Evolutionary conservation across 1,140 invertebrate species (phyloP), one percentile per base, ranked within the genome.

Genomic region (Monomorium pharaonis): DNA sequence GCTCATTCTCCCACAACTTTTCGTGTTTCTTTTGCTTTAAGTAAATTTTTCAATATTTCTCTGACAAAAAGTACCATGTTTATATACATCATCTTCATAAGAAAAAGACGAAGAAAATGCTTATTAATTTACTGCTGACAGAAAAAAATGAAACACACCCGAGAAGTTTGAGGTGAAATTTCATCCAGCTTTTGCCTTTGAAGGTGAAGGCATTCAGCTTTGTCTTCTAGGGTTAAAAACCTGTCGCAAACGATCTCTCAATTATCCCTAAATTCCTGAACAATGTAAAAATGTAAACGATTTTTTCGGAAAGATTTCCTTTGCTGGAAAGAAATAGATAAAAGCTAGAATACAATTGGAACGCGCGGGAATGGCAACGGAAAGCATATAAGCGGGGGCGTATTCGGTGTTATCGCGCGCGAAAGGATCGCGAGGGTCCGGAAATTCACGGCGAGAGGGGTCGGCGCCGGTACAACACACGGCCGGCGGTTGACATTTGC

Each of bases 401-500:
- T 49, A 49, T 51, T 49, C 37, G 27, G 33, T 65, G 44, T 67
- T 51, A 51, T 80, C 62, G 44, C 60, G 12, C 56, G 37, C 24
- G 37, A 63, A 63, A 77, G 42, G 58, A 63, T 63, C 42, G 10
- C 16, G 37, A 5, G 24, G 62, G 30, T 16, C 27, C 44, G 77
- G 33, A 56, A 56, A 80, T 80, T 67, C 44, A 54, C 77, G 21
- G 16, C 24, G 51, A 56, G 24, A 3, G 24, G 47, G 21, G 56
- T 63, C 74, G 21, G 47, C 21, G 51, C 47, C 44, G 69, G 74
- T 24, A 54, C 67, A 18, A 37, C 47, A n/a, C n/a, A n/a, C n/a
- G n/a, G n/a, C n/a, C n/a, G 51, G 30, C 44, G 67, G 54, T 84
- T 75, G 80, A 75, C 80, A 84, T 75, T 72, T 60, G 80, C n/a